These are phyloP conservation scores for Phrynocephalus forsythii DNA, from an alignment of 2,797 vertebrate species.

Conservation along the genomic window DNA sequence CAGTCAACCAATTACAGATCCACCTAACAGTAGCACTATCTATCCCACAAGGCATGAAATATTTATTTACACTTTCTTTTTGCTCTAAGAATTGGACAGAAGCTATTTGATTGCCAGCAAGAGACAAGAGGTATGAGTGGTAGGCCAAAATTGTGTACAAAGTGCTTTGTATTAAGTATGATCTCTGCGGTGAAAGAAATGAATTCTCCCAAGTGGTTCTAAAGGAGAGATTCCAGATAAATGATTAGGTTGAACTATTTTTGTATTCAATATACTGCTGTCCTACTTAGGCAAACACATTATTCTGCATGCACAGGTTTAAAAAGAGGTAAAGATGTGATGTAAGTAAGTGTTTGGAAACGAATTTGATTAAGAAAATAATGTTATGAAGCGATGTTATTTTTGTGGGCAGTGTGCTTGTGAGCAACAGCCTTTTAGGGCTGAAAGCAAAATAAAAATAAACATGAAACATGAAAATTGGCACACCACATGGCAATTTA, in stretches of 20 bases:
- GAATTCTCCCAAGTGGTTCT: neutral
- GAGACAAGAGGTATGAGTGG: neutral
- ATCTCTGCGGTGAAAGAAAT: neutral
- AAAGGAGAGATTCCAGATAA: neutral
- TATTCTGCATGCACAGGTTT: neutral
- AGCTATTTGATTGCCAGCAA: constrained; percentile 10
- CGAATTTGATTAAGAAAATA: neutral
- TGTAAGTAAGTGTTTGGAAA: neutral
- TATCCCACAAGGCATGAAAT: neutral
- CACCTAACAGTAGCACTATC: no score
- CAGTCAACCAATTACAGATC: no score
- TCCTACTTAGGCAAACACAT: neutral
- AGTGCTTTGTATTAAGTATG: neutral
- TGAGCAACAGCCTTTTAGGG: neutral
- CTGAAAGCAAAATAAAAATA: constrained; percentile 4
- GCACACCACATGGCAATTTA: neutral
- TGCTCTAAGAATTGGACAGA: neutral
- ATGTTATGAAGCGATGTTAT: neutral
- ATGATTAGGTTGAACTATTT: no score
- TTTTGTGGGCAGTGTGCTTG: neutral
- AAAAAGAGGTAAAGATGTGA: neutral
- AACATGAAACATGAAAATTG: neutral
- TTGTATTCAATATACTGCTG: neutral
- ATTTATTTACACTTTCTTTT: neutral
- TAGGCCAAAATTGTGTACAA: neutral